A percentile compares a stretch with the other conserved stretches of the same genome.
Conservation (phyloP, 2,888 invertebrate genomes). For the Drosophila aldrichi region DNA sequence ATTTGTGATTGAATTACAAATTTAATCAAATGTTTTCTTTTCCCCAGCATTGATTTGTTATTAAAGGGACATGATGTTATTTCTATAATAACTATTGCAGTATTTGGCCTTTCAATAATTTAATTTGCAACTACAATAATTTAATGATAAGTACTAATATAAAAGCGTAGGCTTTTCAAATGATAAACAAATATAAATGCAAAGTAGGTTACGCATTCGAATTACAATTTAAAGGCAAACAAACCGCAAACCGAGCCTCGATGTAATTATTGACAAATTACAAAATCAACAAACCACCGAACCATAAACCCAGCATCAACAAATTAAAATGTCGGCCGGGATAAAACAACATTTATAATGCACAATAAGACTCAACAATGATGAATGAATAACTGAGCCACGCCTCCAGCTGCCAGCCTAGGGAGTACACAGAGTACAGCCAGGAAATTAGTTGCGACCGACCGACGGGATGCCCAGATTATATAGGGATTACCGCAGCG, state of each 20-base stretch:
- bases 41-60: neutral
- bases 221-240: conserved; percentile 48
- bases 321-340: conserved; percentile 71
- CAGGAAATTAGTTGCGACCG: conserved; percentile 43
- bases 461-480: conserved; percentile 36
- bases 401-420: conserved; percentile 7
- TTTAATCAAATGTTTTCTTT: neutral
- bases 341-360: conserved; percentile 74
- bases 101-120: neutral
- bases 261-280: conserved; percentile 76
- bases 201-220: conserved; percentile 24
- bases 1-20: neutral
- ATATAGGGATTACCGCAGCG: conserved; percentile 49
- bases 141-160: conserved; percentile 8
- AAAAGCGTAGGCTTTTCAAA: conserved; percentile 10
- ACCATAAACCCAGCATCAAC: conserved; percentile 71
- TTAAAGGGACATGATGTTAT: neutral
- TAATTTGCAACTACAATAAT: neutral
- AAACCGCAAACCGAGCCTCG: conserved; percentile 60
- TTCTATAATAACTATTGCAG: neutral
- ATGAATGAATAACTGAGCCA: conserved; percentile 57
- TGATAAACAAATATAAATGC: conserved; percentile 24
- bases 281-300: conserved; percentile 74
- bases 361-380: conserved; percentile 69
- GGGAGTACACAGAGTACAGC: conserved; percentile 16